A percentile compares a stretch with the other conserved stretches of the same genome.
Conservation (phyloP, 2,888 invertebrate genomes). For the Chelonus formosanus region DNA sequence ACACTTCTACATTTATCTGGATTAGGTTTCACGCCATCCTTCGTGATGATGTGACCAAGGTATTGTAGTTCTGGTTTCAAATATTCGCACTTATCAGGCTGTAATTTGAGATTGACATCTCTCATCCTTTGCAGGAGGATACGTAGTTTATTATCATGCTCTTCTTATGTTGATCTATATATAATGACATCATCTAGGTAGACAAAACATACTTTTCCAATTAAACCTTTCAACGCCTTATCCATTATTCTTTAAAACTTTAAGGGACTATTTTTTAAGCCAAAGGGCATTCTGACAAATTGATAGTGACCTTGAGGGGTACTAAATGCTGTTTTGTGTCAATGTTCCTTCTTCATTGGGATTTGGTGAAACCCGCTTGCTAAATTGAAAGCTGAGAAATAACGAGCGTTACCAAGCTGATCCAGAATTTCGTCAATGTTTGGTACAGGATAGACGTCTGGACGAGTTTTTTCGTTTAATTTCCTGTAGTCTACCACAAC, state of each 20-base stretch:
- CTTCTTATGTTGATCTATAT: no score
- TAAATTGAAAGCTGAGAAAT: slow-evolving; percentile 45
- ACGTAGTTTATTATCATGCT: no score
- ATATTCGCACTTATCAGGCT: no score
- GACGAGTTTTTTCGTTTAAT: not conserved
- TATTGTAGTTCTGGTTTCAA: slow-evolving; percentile 40
- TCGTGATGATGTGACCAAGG: slow-evolving; percentile 41
- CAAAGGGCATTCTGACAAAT: slow-evolving; percentile 34
- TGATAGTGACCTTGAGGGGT: slow-evolving; percentile 33
- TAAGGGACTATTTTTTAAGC: slow-evolving; percentile 29
- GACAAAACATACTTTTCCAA: slow-evolving; percentile 29
- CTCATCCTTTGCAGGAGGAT: no score
- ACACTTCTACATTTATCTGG: no score
- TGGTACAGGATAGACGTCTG: slow-evolving; percentile 31
- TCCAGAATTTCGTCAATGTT: slow-evolving; percentile 39
- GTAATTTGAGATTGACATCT: no score
- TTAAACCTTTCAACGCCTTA: slow-evolving; percentile 22
- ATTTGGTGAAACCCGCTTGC: slow-evolving; percentile 46
- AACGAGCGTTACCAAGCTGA: slow-evolving; percentile 40
- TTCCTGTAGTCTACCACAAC: no score
- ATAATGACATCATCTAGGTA: no score
- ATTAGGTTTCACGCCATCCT: slow-evolving; percentile 40
- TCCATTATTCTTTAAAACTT: slow-evolving; percentile 37
- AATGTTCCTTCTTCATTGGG: slow-evolving; percentile 32
- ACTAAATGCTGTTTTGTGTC: slow-evolving; percentile 32